Evolutionary conservation across 1,140 invertebrate species (phyloP), one percentile per base, ranked within the genome.

Genomic region (Micrasema minimum): DNA sequence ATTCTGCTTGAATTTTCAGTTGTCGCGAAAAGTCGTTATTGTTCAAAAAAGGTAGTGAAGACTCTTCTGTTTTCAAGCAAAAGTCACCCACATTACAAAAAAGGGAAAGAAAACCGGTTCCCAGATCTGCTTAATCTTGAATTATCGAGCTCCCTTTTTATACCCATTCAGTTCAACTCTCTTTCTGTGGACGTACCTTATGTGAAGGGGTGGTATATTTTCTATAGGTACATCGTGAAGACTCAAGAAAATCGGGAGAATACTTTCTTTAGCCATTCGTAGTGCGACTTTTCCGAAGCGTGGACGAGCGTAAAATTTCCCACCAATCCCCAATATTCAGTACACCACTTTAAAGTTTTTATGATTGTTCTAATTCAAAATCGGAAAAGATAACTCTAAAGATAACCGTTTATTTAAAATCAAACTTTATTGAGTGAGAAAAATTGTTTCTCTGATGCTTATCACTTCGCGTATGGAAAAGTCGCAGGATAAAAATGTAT

Each of bases 241-340:
- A 66, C 53, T 57, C 16, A 72, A 75, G 74, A 75, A 75, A 75
- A 75, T 72, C 70, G 66, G 50, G 41, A 51, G 74, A 62, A 57
- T 43, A 75, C 70, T 75, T 75, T 75, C 74, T 72, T 75, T 59
- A 51, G 53, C 71, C 74, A 75, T 75, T 75, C 74, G 74, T 62
- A 37, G 59, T 67, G 74, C 67, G 74, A 66, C 74, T 72, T 75
- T 75, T 75, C 70, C 67, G 26, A 22, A 66, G 74, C 62, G 35
- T 66, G 68, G 66, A 70, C 70, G 74, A 59, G 45, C 69, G 45
- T 46, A 3, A 5, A 16, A 51, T 68, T 72, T 72, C 41, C 66
- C 37, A 45, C 18, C 35, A 66, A 41, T 53, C 38, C 37, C 35
- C 23, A 43, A 41, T 20, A 41, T 22, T 41, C 11, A 9, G 26